Percentiles rank a stretch among this genome's conserved stretches.
Evolutionary conservation across 2,888 invertebrate species (phyloP).

Genomic region (Atethmia centrago): DNA sequence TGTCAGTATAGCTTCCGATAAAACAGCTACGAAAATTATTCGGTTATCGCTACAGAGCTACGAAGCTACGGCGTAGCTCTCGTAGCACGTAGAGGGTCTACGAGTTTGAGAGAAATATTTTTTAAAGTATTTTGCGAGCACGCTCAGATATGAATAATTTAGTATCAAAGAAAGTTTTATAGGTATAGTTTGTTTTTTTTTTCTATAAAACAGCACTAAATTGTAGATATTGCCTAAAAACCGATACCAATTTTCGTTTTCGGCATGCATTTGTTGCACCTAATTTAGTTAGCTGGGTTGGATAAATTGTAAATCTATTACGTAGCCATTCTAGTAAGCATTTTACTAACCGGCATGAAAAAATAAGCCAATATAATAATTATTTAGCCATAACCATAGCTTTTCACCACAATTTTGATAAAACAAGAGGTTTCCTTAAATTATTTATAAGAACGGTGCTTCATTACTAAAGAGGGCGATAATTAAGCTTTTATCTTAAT

Average conservation of each 20-base stretch:
- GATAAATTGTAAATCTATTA: too few relatives aligned
- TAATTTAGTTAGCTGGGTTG: not conserved
- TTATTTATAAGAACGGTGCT: constrained; percentile 31
- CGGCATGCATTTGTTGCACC: not conserved
- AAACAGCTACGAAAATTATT: constrained; percentile 29
- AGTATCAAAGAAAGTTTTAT: not conserved
- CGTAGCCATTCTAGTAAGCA: not conserved
- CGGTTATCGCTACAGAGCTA: constrained; percentile 22
- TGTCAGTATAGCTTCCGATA: constrained; percentile 8
- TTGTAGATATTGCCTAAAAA: not conserved
- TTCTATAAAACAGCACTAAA: not conserved
- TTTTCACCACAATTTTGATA: constrained; percentile 5
- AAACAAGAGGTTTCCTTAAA: constrained; percentile 23
- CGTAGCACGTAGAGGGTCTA: constrained; percentile 38
- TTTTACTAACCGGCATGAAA: not conserved
- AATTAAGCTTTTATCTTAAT: constrained; percentile 15
- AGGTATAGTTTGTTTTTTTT: not conserved
- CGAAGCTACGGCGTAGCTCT: constrained; percentile 55
- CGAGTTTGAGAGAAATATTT: constrained; percentile 26
- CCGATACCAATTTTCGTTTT: not conserved
- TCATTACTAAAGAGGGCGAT: constrained; percentile 22
- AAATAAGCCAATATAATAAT: not conserved
- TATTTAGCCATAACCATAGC: not conserved
- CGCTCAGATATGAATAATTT: not conserved
- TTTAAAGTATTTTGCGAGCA: not conserved